Percentiles rank a stretch among this genome's conserved stretches.
These are phyloP conservation scores for Oncorhynchus kisutch DNA, from an alignment of 2,113 vertebrate species.

Conservation along the genomic window DNA sequence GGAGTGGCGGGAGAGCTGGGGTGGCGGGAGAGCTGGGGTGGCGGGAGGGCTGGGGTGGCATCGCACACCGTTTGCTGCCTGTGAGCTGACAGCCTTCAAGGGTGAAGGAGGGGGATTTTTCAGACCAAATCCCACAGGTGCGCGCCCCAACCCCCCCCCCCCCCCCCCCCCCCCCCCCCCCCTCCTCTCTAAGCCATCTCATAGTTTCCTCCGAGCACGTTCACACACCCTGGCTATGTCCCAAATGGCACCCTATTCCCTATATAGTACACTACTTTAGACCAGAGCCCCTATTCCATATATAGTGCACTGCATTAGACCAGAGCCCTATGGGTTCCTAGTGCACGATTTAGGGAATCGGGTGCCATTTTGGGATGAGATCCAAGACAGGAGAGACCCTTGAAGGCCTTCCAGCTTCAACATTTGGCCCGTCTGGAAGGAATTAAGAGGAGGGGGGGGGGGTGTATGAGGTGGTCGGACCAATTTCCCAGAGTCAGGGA, in stretches of 20 bases:
- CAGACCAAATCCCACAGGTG: constrained; percentile 27
- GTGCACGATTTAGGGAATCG: too few relatives aligned
- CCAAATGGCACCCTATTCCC: too few relatives aligned
- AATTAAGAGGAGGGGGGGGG: constrained; percentile 24
- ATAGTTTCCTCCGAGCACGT: constrained; percentile 25
- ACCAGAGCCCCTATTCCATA: too few relatives aligned
- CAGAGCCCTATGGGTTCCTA: too few relatives aligned
- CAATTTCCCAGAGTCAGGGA: constrained; percentile 35
- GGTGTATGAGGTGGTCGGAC: constrained; percentile 35
- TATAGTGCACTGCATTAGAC: too few relatives aligned
- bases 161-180: not conserved
- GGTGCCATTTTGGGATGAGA: too few relatives aligned
- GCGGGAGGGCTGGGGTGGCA: not conserved
- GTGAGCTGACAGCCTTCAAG: constrained; percentile 10
- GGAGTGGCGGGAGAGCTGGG: not conserved
- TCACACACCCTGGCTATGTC: constrained; percentile 21
- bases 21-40: not conserved
- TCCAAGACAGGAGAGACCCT: constrained; percentile 33
- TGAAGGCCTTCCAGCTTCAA: constrained; percentile 48
- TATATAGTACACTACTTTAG: too few relatives aligned
- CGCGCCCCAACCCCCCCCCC: not conserved
- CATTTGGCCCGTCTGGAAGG: constrained; percentile 49
- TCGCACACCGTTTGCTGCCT: not conserved
- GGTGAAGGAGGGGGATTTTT: constrained; percentile 20
- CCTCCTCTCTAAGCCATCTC: constrained; percentile 18